Evolutionary conservation across 2,113 vertebrate species (phyloP).

Genomic region (Nesogale talazaci): DNA sequence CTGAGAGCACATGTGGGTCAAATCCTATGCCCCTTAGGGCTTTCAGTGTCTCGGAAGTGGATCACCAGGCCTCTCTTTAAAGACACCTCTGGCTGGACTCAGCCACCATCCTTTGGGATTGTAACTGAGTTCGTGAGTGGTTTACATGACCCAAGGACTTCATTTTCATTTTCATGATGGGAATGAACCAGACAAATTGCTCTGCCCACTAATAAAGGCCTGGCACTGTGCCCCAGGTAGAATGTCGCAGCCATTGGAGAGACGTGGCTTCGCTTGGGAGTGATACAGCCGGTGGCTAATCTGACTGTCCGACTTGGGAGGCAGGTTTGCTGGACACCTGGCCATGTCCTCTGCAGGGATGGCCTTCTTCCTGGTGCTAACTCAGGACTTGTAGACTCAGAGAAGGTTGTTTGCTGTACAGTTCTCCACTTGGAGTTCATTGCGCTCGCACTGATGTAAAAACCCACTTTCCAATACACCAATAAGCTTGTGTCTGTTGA

Average conservation of each 20-base stretch:
- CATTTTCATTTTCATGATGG: neutral
- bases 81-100: neutral
- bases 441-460: neutral
- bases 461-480: neutral
- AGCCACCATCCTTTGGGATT: neutral
- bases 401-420: neutral
- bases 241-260: fast-evolving
- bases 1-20: no score
- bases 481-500: neutral
- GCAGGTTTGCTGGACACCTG: neutral
- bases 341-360: neutral
- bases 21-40: no score
- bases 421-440: conserved; percentile 7
- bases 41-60: neutral
- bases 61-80: neutral
- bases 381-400: neutral
- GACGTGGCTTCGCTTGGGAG: neutral
- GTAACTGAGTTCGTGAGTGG: neutral
- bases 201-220: no score
- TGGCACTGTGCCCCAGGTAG: neutral
- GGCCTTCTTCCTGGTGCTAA: neutral
- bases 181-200: no score
- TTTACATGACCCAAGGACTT: neutral
- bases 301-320: neutral
- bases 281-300: neutral